Evolutionary conservation across 1,140 invertebrate species (phyloP), one percentile per base, ranked within the genome.

Genomic region (Bombus pascuorum): DNA sequence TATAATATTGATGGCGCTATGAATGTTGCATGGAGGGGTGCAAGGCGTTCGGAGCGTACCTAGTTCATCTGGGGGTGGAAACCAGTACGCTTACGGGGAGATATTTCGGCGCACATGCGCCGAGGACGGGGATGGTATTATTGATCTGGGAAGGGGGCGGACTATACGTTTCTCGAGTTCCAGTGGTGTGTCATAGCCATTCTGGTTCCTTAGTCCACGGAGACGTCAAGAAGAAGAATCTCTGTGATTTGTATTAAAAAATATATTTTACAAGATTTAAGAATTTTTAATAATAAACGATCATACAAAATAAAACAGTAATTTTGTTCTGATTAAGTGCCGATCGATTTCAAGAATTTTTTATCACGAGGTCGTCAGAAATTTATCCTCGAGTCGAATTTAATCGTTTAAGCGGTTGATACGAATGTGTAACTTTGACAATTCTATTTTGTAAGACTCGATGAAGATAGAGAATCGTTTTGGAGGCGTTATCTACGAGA

Each of bases 1-100:
- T 95, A 94, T 95, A 95, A 95, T 95, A 94, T 94, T 95, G 92
- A 95, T 95, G 93, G 91, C 92, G 91, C 90, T 94, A 94, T 95
- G 93, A 95, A 95, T 95, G 94, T 94, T 95, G 93, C 93, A 94
- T 94, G 89, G 92, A 91, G 91, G 93, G 91, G 89, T 87, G 89
- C 82, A 86, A 86, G 90, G 89, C 86, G 92, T 86, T 75, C 78
- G 80, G 83, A 87, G 71, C 77, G 80, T 75, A 53, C 47, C 47
- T 22, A 85, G 85, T 79, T 88, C 84, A 66, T 86, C 86, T 37
- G 62, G 90, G 90, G 93, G 91, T 92, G 91, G 90, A 89, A 90
- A 91, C 86, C 86, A 87, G 85, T 73, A 88, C 80, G 88, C 74
- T 87, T 84, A 85, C 78, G 81, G 78, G 57, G 68, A 59, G 85